These are phyloP conservation scores for Aphis craccivora DNA, from an alignment of 1,140 invertebrate species.

Conservation along the genomic window DNA sequence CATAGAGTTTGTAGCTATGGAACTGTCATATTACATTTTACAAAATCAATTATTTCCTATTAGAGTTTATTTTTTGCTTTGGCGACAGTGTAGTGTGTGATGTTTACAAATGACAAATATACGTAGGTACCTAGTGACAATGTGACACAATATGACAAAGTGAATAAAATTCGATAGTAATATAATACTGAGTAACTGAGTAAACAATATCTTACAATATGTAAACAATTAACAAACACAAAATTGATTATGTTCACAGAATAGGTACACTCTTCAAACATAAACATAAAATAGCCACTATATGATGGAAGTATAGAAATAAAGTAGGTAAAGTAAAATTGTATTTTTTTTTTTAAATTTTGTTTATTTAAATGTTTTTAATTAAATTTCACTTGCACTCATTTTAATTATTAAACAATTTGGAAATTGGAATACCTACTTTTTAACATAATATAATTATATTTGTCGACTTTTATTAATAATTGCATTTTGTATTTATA, in stretches of 20 bases:
- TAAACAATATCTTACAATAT: not conserved
- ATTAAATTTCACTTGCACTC: not conserved
- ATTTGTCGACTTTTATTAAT: no score
- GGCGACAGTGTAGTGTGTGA: not conserved
- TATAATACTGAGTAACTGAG: not conserved
- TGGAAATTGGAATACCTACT: no score
- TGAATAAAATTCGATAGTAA: not conserved
- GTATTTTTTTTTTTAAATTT: not conserved
- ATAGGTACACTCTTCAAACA: not conserved
- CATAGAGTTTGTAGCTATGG: not conserved
- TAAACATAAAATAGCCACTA: not conserved
- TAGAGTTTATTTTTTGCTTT: not conserved
- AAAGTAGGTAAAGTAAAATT: not conserved
- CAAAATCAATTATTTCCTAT: not conserved
- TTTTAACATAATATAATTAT: no score
- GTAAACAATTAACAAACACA: not conserved
- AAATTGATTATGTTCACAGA: not conserved
- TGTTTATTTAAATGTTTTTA: not conserved
- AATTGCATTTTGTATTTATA: no score
- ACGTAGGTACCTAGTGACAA: not conserved
- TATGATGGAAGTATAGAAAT: not conserved
- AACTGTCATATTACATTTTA: not conserved
- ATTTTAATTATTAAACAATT: no score
- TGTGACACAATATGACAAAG: not conserved
- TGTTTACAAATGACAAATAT: not conserved